These are phyloP conservation scores for Spisula subtruncata DNA, from an alignment of 2,888 invertebrate genomes.

Conservation along the genomic window DNA sequence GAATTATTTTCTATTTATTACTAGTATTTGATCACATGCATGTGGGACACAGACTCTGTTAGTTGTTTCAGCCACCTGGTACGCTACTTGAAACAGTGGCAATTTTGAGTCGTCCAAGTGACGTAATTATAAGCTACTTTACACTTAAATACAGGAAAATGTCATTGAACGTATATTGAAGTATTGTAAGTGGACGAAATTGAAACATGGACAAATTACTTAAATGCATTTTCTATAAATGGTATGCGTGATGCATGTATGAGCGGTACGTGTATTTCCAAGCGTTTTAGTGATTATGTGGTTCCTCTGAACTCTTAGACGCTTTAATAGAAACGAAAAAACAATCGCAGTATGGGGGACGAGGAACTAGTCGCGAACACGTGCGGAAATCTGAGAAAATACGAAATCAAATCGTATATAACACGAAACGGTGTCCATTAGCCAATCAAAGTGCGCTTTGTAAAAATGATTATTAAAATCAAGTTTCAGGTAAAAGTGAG, in stretches of 20 bases:
- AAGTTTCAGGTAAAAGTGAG: not conserved
- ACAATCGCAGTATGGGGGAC: not conserved
- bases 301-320: not conserved
- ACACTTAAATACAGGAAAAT: slow-evolving; percentile 27
- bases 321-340: not conserved
- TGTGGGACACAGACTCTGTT: not conserved
- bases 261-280: not conserved
- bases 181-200: slow-evolving; percentile 6
- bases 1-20: not conserved
- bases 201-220: not conserved
- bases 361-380: not conserved
- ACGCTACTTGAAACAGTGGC: not conserved
- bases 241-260: not conserved
- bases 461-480: not conserved
- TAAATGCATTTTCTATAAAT: slow-evolving; percentile 2
- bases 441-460: not conserved
- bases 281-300: not conserved
- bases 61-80: not conserved
- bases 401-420: not conserved
- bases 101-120: not conserved
- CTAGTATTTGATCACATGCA: not conserved
- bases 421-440: not conserved
- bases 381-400: not conserved
- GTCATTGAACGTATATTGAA: slow-evolving; percentile 1
- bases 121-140: not conserved